A percentile compares a stretch with the other conserved stretches of the same genome.
Conservation (phyloP, 1,140 invertebrate genomes). For the Panagrolaimus sp. region DNA sequence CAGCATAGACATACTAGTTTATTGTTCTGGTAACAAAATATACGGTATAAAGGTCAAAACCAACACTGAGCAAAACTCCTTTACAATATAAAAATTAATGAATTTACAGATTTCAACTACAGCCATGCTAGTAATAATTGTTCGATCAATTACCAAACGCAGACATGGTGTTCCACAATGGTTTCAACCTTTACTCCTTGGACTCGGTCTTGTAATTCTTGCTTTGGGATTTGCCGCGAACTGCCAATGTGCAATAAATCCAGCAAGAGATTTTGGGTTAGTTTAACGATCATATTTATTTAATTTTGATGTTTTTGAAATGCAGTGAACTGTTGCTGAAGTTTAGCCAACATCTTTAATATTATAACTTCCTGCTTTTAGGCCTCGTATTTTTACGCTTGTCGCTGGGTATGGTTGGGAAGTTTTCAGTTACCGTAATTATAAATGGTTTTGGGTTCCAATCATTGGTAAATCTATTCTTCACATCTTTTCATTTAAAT, state of each 20-base stretch:
- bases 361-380: too few relatives aligned
- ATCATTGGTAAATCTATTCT: background rate
- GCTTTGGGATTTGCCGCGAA: slow-evolving; percentile 61
- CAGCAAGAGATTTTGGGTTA: slow-evolving; percentile 64
- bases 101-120: slow-evolving; percentile 53
- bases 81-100: too few relatives aligned
- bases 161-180: slow-evolving; percentile 60
- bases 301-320: too few relatives aligned
- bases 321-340: too few relatives aligned
- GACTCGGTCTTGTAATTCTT: slow-evolving; percentile 62
- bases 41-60: too few relatives aligned
- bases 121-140: slow-evolving; percentile 61
- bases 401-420: slow-evolving; percentile 63
- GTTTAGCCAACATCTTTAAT: too few relatives aligned
- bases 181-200: slow-evolving; percentile 62
- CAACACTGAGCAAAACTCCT: too few relatives aligned
- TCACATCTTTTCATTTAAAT: too few relatives aligned
- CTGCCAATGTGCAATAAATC: slow-evolving; percentile 61
- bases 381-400: slow-evolving; percentile 64
- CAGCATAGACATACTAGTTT: too few relatives aligned
- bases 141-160: slow-evolving; percentile 63
- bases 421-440: slow-evolving; percentile 56
- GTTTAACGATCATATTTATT: too few relatives aligned
- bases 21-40: too few relatives aligned
- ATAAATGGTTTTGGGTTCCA: slow-evolving; percentile 2